These are phyloP conservation scores for Daubentonia madagascariensis DNA, from an alignment of 2,113 vertebrate species.

Conservation along the genomic window DNA sequence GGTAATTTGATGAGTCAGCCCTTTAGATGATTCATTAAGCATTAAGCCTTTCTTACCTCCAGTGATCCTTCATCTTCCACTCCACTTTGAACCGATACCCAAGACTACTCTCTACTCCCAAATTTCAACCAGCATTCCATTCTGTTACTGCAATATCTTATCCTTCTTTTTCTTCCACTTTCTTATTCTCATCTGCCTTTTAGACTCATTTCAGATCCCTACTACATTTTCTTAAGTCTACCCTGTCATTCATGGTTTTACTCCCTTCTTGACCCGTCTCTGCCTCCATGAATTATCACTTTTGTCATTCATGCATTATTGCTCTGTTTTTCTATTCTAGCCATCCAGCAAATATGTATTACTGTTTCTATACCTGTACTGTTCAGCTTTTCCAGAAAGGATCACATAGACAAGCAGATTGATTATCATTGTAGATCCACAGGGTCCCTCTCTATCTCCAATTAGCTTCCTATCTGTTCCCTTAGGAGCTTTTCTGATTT, in stretches of 20 bases:
- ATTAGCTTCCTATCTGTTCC: background rate
- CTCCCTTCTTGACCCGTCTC: background rate
- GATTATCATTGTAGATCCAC: background rate
- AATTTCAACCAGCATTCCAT: background rate
- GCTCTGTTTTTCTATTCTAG: background rate
- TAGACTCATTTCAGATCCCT: background rate
- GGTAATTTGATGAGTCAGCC: background rate
- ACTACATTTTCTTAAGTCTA: background rate
- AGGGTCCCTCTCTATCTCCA: background rate
- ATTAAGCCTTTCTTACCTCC: background rate
- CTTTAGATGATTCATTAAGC: background rate
- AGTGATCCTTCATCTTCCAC: background rate
- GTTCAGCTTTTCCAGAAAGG: background rate
- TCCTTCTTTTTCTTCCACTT: background rate
- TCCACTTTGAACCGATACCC: background rate
- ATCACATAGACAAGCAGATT: background rate
- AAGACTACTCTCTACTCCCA: background rate
- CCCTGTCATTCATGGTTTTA: background rate
- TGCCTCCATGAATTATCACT: background rate
- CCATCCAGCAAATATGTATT: background rate
- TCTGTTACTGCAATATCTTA: background rate
- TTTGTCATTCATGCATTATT: background rate
- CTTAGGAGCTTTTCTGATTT: background rate
- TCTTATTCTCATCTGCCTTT: background rate
- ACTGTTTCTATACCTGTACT: background rate